Conservation (phyloP, 2,797 vertebrate species). For the Lepilemur ruficaudatus region DNA sequence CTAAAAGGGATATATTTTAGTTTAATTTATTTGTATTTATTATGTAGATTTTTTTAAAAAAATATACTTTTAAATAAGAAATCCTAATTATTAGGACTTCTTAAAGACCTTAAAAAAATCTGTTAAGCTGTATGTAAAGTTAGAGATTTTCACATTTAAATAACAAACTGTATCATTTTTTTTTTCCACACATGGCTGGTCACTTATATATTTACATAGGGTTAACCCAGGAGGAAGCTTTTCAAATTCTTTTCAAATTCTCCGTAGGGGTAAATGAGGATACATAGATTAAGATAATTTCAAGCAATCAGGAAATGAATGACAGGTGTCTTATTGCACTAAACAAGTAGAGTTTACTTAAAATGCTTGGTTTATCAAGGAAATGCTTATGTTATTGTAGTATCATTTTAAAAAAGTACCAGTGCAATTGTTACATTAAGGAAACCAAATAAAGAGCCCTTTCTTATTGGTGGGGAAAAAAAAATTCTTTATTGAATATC, state of each 20-base stretch:
- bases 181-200: background rate
- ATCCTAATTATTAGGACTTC: background rate
- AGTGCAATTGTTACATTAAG: background rate
- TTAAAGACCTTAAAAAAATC: background rate
- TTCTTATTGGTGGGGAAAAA: background rate
- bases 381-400: background rate
- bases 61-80: background rate
- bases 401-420: background rate
- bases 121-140: background rate
- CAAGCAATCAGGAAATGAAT: background rate
- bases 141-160: background rate
- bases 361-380: slow-evolving; percentile 1
- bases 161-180: background rate
- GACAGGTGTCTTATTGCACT: background rate
- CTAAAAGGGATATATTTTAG: background rate
- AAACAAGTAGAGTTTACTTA: background rate
- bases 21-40: background rate
- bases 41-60: background rate
- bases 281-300: background rate
- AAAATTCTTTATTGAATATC: background rate
- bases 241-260: background rate
- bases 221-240: background rate
- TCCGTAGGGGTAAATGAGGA: background rate
- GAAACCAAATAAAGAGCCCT: background rate
- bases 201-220: background rate